Conservation (phyloP, 2,797 vertebrate species). For the Distichodus sexfasciatus region DNA sequence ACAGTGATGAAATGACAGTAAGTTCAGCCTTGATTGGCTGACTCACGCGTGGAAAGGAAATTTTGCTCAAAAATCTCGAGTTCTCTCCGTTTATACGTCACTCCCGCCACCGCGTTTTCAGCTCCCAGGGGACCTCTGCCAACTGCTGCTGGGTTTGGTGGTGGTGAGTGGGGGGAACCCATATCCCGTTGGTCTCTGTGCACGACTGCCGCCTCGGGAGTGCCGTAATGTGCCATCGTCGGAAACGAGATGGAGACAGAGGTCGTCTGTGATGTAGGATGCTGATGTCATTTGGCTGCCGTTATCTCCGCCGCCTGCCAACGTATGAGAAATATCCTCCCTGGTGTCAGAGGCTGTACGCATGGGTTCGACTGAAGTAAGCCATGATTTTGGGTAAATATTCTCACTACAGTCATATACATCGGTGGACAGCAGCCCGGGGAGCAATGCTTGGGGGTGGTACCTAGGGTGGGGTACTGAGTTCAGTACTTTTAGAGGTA, state of each 20-base stretch:
- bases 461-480: no score
- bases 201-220: slow-evolving; percentile 32
- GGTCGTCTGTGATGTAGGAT: slow-evolving; percentile 64
- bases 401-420: no score
- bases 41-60: slow-evolving; percentile 13
- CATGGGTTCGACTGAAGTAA: background rate
- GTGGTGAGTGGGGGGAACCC: slow-evolving; percentile 12
- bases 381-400: background rate
- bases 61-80: slow-evolving; percentile 4
- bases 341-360: slow-evolving; percentile 62
- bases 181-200: slow-evolving; percentile 25
- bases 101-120: background rate
- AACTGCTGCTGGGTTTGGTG: slow-evolving; percentile 2
- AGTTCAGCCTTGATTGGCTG: slow-evolving; percentile 9
- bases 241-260: slow-evolving; percentile 60
- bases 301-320: slow-evolving; percentile 65
- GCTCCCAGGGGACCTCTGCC: background rate
- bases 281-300: slow-evolving; percentile 75
- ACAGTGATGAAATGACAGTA: slow-evolving; percentile 32
- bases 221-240: slow-evolving; percentile 49
- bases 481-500: no score
- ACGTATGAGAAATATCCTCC: slow-evolving; percentile 71
- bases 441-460: no score
- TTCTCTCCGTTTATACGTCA: slow-evolving; percentile 1
- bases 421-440: no score